Percentiles rank a stretch among this genome's conserved stretches.
Conservation (phyloP, 2,113 vertebrate genomes). For the Campylorhamphus procurvoides region DNA sequence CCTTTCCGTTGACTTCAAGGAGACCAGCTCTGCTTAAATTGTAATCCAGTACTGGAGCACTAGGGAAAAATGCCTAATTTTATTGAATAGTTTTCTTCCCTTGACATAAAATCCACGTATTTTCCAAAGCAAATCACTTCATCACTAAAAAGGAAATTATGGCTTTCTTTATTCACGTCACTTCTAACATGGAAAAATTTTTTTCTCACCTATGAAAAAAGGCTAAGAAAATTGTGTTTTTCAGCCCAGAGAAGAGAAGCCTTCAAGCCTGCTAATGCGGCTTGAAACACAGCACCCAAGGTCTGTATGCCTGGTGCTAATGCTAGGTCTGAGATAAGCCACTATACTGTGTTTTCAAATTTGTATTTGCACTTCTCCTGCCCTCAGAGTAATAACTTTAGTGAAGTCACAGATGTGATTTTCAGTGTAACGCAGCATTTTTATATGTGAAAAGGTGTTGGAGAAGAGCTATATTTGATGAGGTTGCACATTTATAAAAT, state of each 20-base stretch:
- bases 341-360: neutral
- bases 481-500: neutral
- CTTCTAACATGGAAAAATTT: neutral
- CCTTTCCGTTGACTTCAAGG: neutral
- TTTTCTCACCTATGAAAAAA: neutral
- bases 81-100: neutral
- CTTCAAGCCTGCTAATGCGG: neutral
- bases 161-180: neutral
- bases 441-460: neutral
- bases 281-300: rapidly evolving
- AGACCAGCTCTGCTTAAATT: neutral
- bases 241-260: neutral
- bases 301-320: neutral
- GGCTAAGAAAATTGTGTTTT: neutral
- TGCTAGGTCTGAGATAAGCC: neutral
- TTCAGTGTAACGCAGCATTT: neutral
- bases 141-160: neutral
- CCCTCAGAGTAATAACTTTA: neutral
- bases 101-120: neutral
- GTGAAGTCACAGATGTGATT: neutral
- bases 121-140: neutral
- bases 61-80: neutral
- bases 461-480: neutral
- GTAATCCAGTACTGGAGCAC: neutral
- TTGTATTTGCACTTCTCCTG: neutral